phyloP scores from a whole-genome alignment of 2,113 vertebrate species.

The Bungarus multicinctus region DNA sequence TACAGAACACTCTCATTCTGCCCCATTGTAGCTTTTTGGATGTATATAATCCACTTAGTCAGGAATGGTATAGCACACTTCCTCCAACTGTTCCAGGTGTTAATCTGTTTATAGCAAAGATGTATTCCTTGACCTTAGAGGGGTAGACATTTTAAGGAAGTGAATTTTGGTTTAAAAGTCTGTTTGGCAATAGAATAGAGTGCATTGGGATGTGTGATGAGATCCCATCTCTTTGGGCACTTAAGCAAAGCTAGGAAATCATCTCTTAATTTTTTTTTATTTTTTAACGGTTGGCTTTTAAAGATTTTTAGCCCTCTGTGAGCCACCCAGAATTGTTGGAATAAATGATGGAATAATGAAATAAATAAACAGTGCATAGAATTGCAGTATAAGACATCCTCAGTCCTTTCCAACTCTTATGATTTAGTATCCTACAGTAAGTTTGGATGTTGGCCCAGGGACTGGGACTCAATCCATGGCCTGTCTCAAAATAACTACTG shows the following conservation, averaged over 20 bases:
- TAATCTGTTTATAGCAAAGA: not conserved
- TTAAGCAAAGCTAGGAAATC: not conserved
- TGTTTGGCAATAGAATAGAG: not conserved
- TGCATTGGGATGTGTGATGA: not conserved
- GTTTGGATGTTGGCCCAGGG: not conserved
- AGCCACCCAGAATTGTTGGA: not conserved
- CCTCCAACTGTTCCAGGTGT: not conserved
- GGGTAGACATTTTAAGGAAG: not conserved
- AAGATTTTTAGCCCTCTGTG: not conserved
- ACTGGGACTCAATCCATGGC: not conserved
- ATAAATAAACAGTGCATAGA: not conserved
- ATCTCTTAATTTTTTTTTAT: not conserved
- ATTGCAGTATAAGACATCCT: not conserved
- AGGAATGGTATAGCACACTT: not conserved
- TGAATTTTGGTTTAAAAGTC: not conserved
- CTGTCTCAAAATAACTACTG: not conserved
- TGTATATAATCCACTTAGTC: not conserved
- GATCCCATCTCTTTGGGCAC: not conserved
- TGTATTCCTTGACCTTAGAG: not conserved
- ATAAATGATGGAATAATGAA: not conserved
- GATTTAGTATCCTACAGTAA: not conserved
- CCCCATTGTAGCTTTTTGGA: not conserved
- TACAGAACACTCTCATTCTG: not conserved
- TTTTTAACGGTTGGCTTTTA: not conserved
- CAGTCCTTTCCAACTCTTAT: not conserved